Evolutionary conservation across 2,797 vertebrate species (phyloP).

Genomic region (Silurus aristotelis): DNA sequence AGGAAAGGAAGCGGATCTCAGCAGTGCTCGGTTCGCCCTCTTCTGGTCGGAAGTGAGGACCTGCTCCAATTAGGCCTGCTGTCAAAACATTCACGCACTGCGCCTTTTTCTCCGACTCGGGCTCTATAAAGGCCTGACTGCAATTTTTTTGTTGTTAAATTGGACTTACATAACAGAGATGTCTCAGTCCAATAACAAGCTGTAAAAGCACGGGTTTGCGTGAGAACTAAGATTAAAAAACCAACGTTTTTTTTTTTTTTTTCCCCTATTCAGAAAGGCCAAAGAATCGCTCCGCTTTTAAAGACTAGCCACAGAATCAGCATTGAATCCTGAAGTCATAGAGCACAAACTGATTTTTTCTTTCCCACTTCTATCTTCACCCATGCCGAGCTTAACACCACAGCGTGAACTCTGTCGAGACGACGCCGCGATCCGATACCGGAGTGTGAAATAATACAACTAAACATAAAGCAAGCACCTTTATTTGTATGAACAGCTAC

Average conservation of each 20-base stretch:
- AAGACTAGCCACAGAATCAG: conserved; percentile 11
- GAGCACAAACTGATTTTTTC: background rate
- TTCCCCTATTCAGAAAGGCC: background rate
- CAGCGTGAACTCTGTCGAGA: background rate
- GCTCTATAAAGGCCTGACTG: conserved; percentile 41
- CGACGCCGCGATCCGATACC: no score
- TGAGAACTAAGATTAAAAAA: conserved; percentile 16
- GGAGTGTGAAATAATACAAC: conserved; percentile 42
- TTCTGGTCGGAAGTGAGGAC: conserved; percentile 76
- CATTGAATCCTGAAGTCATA: background rate
- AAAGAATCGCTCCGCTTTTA: background rate
- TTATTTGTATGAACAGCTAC: conserved; percentile 79
- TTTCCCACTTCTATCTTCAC: background rate
- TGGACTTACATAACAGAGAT: conserved; percentile 46
- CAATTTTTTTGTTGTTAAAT: conserved; percentile 39
- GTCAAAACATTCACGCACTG: conserved; percentile 72
- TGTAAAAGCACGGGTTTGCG: conserved; percentile 26
- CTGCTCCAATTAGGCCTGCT: conserved; percentile 69
- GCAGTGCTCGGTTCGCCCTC: conserved; percentile 74
- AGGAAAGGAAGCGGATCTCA: conserved; percentile 75
- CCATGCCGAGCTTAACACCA: conserved; percentile 1
- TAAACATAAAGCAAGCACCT: conserved; percentile 80
- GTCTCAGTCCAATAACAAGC: conserved; percentile 35
- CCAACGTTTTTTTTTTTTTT: background rate
- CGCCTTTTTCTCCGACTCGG: conserved; percentile 69